These are phyloP conservation scores for Columba janthina DNA, from an alignment of 2,113 vertebrate genomes.

Conservation along the genomic window DNA sequence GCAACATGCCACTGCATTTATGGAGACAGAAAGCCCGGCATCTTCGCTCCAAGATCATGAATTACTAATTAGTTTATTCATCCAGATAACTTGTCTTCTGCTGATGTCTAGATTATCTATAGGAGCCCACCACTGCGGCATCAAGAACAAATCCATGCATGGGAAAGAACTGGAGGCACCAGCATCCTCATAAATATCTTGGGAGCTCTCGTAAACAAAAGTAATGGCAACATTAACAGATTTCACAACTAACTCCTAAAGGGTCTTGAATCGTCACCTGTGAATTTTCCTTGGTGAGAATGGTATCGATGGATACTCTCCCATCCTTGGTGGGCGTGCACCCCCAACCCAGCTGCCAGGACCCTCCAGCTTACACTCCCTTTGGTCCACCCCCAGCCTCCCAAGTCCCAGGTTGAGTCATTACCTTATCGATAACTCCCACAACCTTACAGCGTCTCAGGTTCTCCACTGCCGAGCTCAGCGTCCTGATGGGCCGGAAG, in stretches of 20 bases:
- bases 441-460: conserved; percentile 90
- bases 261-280: neutral
- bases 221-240: neutral
- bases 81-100: neutral
- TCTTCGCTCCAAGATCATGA: neutral
- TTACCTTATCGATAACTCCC: conserved; percentile 92
- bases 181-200: neutral
- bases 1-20: rapidly evolving
- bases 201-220: neutral
- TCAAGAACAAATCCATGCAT: neutral
- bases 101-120: neutral
- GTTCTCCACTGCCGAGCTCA: conserved; percentile 93
- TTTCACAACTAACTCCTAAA: neutral
- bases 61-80: neutral
- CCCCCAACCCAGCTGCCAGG: neutral
- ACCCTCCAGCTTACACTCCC: neutral
- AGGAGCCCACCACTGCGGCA: neutral
- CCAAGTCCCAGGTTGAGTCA: rapidly evolving
- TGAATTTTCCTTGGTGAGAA: neutral
- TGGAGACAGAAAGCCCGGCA: neutral
- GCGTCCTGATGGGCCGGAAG: conserved; percentile 92
- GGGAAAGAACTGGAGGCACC: neutral
- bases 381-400: neutral
- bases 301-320: neutral
- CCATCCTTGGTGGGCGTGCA: no score